Evolutionary conservation across 2,888 invertebrate species (phyloP).

Genomic region (Lepidochitona cinerea): DNA sequence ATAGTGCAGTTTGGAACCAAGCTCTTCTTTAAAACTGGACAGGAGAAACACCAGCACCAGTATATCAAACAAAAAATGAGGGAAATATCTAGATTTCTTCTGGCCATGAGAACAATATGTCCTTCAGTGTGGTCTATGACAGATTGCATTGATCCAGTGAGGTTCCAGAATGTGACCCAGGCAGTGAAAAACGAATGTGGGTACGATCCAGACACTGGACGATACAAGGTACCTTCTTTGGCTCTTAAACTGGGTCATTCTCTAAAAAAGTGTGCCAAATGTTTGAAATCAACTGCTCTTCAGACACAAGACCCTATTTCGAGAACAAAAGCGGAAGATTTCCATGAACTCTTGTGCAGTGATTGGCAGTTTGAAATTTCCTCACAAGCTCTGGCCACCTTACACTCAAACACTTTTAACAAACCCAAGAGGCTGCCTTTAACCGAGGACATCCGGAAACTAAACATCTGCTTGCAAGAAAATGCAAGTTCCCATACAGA

Average conservation of each 20-base stretch:
- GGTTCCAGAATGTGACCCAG: not conserved
- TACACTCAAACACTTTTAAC: too few species aligned
- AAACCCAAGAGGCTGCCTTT: not conserved
- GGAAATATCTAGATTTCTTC: not conserved
- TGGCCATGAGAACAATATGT: not conserved
- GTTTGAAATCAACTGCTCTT: too few species aligned
- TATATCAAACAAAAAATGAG: slow-evolving; percentile 1
- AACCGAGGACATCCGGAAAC: not conserved
- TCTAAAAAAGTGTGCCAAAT: not conserved
- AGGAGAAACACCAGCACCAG: not conserved
- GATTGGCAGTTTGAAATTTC: not conserved
- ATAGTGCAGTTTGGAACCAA: too few species aligned
- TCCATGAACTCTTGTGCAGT: not conserved
- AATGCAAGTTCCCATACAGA: not conserved
- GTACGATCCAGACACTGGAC: not conserved
- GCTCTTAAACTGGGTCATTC: not conserved
- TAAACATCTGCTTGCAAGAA: not conserved
- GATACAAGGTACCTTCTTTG: not conserved
- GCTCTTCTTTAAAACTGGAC: not conserved
- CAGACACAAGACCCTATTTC: not conserved
- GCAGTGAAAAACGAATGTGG: not conserved
- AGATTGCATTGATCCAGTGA: not conserved
- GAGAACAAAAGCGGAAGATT: not conserved
- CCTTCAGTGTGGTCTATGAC: not conserved
- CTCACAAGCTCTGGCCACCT: not conserved